Base-by-base conservation (phyloP, 2,113 vertebrate species). In the Equus quagga region DNA sequence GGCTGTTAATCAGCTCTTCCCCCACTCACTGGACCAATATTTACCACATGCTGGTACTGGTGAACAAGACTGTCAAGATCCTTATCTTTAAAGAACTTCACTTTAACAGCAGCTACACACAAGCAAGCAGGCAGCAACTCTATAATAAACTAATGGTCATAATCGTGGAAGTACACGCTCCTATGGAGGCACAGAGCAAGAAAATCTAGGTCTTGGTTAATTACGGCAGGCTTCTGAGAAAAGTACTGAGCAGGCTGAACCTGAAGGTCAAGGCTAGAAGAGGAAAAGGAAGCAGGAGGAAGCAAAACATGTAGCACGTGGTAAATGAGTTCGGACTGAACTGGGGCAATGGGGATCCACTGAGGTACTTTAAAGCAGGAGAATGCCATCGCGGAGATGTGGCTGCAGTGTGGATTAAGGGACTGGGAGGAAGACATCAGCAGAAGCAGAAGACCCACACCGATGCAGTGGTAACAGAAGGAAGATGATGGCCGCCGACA, bases 381-480 rank as follows among this genome's bases (percentile, higher is more conserved):
- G 46, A 49, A 17, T 7, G 41, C n/a, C 36, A 62, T 9, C 0
- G 26, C 62, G 82, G 78, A 97, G 75, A 75, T 0, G 0, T 17
- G 56, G 56, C 78, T 44, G 21, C 13, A 46, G 24, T 44, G 28
- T 21, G 56, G 33, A 14, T 31, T 23, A 70, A 64, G 23, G 75
- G 65, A 8, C 0, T 2, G 14, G 31, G 36, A 58, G 49, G 67
- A 84, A 26, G 49, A 15, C 60, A 33, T 8, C 12, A 33, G 44
- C 49, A 31, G n/a, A 91, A n/a, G 64, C 84, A 12, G 18, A 67
- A 26, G 51, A 65, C 24, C 51, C 46, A 60, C 2, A 24, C 14
- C 1, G 9, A 36, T 0, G 14, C 6, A 4, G 19, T 2, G 21
- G 49, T 41, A 23, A 7, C 0, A 28, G 67, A 51, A n/a, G 51